Conservation (phyloP, 1,140 invertebrate species). For the Frieseomelitta varia region DNA sequence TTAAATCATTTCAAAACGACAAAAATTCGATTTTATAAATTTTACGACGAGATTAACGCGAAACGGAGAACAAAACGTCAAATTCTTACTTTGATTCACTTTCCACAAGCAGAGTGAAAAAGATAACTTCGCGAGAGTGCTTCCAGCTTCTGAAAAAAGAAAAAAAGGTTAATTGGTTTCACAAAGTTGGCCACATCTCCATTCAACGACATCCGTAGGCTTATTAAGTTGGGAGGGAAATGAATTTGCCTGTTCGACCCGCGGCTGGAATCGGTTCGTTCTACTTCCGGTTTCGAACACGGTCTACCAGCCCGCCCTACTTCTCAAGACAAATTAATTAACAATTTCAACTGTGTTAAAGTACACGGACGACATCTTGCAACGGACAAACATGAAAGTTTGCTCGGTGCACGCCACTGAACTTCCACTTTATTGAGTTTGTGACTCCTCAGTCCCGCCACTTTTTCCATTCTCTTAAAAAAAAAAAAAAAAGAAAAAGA, state of each 20-base stretch:
- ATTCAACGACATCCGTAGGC: neutral
- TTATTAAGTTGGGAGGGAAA: neutral
- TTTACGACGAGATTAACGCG: no score
- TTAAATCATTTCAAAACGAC: no score
- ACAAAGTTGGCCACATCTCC: neutral
- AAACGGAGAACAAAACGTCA: no score
- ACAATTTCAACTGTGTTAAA: slow-evolving; percentile 24
- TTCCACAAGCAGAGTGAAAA: no score
- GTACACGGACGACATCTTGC: neutral
- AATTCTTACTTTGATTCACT: no score
- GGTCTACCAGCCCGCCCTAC: neutral
- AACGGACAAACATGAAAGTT: neutral
- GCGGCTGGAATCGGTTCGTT: neutral
- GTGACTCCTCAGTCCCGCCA: neutral
- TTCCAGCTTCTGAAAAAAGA: neutral
- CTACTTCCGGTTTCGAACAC: neutral
- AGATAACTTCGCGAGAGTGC: no score
- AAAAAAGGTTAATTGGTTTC: neutral
- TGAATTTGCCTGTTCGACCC: neutral
- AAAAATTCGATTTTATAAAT: no score
- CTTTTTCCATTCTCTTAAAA: neutral
- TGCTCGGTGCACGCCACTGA: neutral
- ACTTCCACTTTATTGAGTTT: slow-evolving; percentile 7
- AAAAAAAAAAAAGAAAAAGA: no score
- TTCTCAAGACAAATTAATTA: slow-evolving; percentile 31